Conservation (phyloP, 2,797 vertebrate genomes). For the Cygnus olor region DNA sequence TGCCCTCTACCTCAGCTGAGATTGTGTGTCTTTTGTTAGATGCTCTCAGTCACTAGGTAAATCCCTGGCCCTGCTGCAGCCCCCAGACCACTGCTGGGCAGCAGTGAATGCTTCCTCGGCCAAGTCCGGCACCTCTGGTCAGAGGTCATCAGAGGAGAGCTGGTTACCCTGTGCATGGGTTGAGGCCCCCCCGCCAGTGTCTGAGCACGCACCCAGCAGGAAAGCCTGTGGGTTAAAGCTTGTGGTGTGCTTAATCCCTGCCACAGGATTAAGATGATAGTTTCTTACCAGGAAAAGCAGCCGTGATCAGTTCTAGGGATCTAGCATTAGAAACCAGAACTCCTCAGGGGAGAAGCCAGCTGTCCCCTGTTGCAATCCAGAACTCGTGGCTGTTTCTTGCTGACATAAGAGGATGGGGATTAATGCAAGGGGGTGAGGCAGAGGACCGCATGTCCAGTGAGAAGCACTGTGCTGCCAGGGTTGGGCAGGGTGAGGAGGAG, state of each 20-base stretch:
- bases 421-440: rapidly evolving
- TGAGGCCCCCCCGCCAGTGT: rapidly evolving
- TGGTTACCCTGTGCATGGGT: not conserved
- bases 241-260: not conserved
- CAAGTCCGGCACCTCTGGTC: not conserved
- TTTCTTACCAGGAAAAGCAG: not conserved
- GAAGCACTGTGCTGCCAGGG: not conserved
- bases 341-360: not conserved
- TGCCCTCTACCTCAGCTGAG: not conserved
- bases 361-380: not conserved
- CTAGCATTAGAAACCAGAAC: not conserved
- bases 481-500: not conserved
- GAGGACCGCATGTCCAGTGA: not conserved
- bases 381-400: rapidly evolving
- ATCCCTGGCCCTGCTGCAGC: not conserved
- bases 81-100: rapidly evolving
- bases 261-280: not conserved
- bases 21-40: not conserved
- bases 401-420: not conserved
- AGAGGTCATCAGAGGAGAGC: not conserved
- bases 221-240: not conserved
- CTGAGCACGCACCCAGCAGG: not conserved
- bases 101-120: not conserved
- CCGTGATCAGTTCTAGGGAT: not conserved
- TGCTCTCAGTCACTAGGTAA: rapidly evolving